Evolutionary conservation across 2,888 invertebrate genomes (phyloP).

Genomic region (Reticulitermes lucifugus): DNA sequence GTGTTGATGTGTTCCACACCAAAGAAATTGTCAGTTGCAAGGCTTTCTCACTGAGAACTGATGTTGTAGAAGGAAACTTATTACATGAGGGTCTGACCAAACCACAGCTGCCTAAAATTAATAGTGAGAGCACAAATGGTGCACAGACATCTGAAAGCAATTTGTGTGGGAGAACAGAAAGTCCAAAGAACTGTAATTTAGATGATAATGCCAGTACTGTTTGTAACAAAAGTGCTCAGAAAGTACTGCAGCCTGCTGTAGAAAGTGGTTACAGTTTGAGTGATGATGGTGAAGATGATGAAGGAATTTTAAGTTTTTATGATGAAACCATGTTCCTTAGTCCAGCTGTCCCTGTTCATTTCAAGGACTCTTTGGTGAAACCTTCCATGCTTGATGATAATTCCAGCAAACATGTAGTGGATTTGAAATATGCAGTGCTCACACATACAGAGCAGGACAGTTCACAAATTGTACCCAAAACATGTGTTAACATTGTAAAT

Average conservation of each 20-base stretch:
- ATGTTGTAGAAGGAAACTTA: background rate
- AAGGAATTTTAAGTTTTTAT: conserved; percentile 56
- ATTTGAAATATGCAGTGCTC: background rate
- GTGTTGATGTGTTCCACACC: background rate
- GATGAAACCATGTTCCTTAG: conserved; percentile 48
- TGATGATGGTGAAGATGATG: conserved; percentile 42
- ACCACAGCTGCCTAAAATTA: too few relatives aligned
- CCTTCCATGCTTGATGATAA: background rate
- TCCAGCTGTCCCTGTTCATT: conserved; percentile 34
- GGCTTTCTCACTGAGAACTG: background rate
- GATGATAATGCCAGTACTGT: background rate
- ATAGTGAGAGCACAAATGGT: background rate
- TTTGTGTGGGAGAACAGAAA: background rate
- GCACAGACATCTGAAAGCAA: background rate
- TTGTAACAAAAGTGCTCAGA: background rate
- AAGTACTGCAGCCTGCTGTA: background rate
- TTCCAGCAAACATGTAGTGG: background rate
- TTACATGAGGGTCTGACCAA: too few relatives aligned
- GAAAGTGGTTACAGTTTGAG: background rate
- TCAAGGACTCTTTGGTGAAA: conserved; percentile 11
- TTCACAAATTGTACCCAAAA: background rate
- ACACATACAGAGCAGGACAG: background rate
- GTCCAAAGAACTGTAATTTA: too few relatives aligned
- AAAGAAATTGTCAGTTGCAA: background rate
- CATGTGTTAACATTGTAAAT: background rate